phyloP scores from a whole-genome alignment of 2,113 vertebrate genomes.

The Scalopus aquaticus region DNA sequence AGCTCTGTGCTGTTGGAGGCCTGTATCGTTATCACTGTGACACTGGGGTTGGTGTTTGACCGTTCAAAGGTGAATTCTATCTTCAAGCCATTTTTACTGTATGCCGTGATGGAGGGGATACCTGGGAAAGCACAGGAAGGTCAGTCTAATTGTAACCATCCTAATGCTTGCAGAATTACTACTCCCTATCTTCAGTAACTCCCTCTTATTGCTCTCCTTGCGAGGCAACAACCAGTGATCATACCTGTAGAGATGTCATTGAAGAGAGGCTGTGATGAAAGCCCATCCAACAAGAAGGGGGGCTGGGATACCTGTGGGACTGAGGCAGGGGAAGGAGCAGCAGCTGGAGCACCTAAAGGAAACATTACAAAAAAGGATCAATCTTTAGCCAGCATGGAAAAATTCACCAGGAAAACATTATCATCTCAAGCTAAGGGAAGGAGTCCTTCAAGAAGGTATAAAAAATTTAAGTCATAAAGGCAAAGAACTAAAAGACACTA shows the following conservation, averaged over 20 bases:
- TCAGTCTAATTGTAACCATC: not conserved
- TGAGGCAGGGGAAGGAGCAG: conserved; percentile 88
- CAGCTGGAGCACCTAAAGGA: conserved; percentile 81
- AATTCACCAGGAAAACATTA: conserved; percentile 47
- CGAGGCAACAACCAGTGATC: not conserved
- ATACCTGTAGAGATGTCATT: conserved; percentile 95
- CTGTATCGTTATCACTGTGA: conserved; percentile 98
- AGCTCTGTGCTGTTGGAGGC: conserved; percentile 96
- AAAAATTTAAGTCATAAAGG: not conserved
- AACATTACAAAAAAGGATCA: conserved; percentile 55
- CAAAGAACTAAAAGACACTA: conserved; percentile 34
- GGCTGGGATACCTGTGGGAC: conserved; percentile 91
- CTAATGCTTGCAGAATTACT: not conserved
- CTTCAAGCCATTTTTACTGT: conserved; percentile 98
- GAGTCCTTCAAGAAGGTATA: not conserved
- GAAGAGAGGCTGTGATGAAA: conserved; percentile 93
- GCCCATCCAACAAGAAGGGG: conserved; percentile 94
- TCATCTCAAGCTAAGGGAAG: not conserved
- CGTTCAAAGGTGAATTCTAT: conserved; percentile 99
- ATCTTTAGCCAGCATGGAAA: not conserved
- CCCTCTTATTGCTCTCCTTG: not conserved
- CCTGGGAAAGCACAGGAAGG: conserved; percentile 82
- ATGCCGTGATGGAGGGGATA: conserved; percentile 97
- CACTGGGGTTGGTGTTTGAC: conserved; percentile 96
- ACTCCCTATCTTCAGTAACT: conserved; percentile 41